Conservation (phyloP, 2,113 vertebrate species). For the Phyllostomus hastatus region DNA sequence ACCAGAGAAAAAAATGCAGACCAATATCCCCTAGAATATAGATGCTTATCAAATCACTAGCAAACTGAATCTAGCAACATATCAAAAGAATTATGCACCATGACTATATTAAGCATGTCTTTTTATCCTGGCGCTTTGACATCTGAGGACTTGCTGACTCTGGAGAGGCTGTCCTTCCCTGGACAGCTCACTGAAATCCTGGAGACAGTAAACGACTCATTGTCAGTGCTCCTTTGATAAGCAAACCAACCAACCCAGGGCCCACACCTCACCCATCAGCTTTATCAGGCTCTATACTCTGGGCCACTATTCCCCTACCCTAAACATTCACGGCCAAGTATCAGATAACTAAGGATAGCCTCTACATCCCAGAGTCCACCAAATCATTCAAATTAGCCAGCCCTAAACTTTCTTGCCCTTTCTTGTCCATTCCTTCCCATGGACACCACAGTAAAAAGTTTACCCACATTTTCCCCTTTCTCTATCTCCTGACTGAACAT, state of each 20-base stretch:
- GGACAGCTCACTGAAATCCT: background rate
- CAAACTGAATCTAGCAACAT: background rate
- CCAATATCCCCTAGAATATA: background rate
- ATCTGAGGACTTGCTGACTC: background rate
- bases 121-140: background rate
- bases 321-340: background rate
- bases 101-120: background rate
- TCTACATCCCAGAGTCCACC: background rate
- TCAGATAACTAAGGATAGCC: background rate
- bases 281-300: background rate
- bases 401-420: background rate
- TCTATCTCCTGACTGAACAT: background rate
- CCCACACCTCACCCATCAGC: background rate
- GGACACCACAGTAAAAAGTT: background rate
- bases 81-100: background rate
- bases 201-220: background rate
- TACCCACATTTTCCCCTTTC: background rate
- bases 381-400: background rate
- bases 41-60: background rate
- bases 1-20: background rate
- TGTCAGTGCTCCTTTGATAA: background rate
- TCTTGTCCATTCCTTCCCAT: background rate
- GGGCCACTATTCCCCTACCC: background rate
- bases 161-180: no score
- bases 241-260: background rate